phyloP scores from a whole-genome alignment of 2,888 invertebrate species.

The Empis stercorea region DNA sequence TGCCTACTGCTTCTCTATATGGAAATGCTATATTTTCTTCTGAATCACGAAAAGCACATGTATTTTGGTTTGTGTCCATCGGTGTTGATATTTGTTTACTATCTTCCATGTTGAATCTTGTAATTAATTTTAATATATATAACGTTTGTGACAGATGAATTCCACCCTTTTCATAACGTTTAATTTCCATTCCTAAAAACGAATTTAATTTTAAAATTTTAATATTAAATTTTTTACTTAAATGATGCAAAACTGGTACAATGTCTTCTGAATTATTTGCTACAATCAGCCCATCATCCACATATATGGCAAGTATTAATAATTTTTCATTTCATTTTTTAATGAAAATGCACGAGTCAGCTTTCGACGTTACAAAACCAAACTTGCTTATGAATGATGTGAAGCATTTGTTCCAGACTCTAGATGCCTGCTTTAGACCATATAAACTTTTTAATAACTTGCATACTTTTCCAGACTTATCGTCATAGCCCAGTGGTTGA shows the following conservation, averaged over 20 bases:
- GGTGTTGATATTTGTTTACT: not conserved
- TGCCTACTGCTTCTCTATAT: slow-evolving; percentile 6
- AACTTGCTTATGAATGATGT: slow-evolving; percentile 14
- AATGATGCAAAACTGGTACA: not conserved
- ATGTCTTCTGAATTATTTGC: not conserved
- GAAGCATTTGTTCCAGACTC: slow-evolving; percentile 17
- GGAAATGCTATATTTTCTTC: not conserved
- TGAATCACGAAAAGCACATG: not conserved
- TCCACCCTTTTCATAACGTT: not conserved
- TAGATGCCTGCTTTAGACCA: slow-evolving; percentile 17
- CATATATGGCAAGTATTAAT: not conserved
- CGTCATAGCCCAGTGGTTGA: slow-evolving; percentile 11
- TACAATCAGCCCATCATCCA: not conserved
- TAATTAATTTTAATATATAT: not conserved
- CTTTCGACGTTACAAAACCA: slow-evolving; percentile 14
- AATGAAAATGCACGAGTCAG: slow-evolving; percentile 19
- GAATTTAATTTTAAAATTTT: not conserved
- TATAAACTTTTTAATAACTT: slow-evolving; percentile 15
- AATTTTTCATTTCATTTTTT: slow-evolving; percentile 4
- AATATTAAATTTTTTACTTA: not conserved
- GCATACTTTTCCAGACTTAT: slow-evolving; percentile 13
- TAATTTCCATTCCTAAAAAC: not conserved
- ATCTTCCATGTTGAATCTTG: not conserved
- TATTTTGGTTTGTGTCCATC: not conserved
- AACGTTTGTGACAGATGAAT: not conserved